Percentiles rank a stretch among this genome's conserved stretches.
Evolutionary conservation across 2,888 invertebrate genomes (phyloP).

Genomic region (Marasmarcha lunaedactyla): DNA sequence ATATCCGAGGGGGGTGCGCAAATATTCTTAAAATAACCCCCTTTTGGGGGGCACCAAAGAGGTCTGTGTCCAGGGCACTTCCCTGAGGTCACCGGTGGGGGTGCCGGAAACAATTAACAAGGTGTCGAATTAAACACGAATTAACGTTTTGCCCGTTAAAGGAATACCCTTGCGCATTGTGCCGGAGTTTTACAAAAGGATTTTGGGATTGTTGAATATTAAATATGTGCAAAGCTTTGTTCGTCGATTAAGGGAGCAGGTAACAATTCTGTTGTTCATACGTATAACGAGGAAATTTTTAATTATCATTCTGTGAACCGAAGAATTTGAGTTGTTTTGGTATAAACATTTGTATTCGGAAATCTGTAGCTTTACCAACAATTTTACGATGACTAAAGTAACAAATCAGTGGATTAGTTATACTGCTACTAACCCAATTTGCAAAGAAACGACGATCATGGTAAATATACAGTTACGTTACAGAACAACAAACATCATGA

Average conservation of each 20-base stretch:
- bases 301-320: constrained; percentile 20
- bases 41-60: constrained; percentile 31
- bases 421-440: too few species aligned
- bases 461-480: not conserved
- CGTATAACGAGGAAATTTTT: constrained; percentile 33
- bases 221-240: constrained; percentile 64
- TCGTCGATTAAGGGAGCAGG: constrained; percentile 43
- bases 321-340: not conserved
- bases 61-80: constrained; percentile 41
- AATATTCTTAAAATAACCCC: constrained; percentile 69
- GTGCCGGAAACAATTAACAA: constrained; percentile 69
- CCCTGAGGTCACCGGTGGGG: constrained; percentile 60
- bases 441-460: too few species aligned
- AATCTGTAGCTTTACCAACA: too few species aligned
- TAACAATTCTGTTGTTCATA: constrained; percentile 18
- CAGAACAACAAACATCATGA: constrained; percentile 56
- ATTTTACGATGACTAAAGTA: too few species aligned
- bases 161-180: constrained; percentile 68
- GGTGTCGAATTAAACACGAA: constrained; percentile 71
- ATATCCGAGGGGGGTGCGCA: constrained; percentile 58
- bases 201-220: constrained; percentile 66
- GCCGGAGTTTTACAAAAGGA: constrained; percentile 57
- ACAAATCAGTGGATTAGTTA: too few species aligned
- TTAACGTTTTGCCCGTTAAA: constrained; percentile 64
- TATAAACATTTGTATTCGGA: too few species aligned